Conservation (phyloP, 2,888 invertebrate species). For the Drosophila fungiperda region DNA sequence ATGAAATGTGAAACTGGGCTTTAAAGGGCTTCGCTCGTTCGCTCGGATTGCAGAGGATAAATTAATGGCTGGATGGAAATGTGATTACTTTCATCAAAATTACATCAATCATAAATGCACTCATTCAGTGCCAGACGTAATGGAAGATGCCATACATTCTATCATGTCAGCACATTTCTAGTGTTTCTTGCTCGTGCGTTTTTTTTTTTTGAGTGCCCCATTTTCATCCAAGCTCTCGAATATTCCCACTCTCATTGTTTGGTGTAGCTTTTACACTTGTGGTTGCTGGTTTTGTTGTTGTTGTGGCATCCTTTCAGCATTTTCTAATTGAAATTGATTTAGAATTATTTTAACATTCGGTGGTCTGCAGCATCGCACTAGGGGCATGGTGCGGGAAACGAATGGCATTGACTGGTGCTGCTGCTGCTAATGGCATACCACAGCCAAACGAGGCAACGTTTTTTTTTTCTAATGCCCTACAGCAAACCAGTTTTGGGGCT, state of each 20-base stretch:
- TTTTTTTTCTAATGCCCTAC: slow-evolving; percentile 12
- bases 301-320: slow-evolving; percentile 66
- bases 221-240: slow-evolving; percentile 24
- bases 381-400: background rate
- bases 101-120: slow-evolving; percentile 80
- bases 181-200: slow-evolving; percentile 53
- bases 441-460: slow-evolving; percentile 10
- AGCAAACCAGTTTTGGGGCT: background rate
- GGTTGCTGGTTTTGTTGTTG: slow-evolving; percentile 10
- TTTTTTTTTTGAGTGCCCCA: slow-evolving; percentile 8
- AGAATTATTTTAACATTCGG: slow-evolving; percentile 61
- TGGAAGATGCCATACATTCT: slow-evolving; percentile 43
- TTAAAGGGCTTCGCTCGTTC: slow-evolving; percentile 54
- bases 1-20: slow-evolving; percentile 68
- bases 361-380: slow-evolving; percentile 14
- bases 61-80: slow-evolving; percentile 27
- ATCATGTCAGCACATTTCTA: slow-evolving; percentile 69
- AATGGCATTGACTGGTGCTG: background rate
- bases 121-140: slow-evolving; percentile 58
- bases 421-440: slow-evolving; percentile 31
- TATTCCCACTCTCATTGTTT: background rate
- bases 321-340: slow-evolving; percentile 80
- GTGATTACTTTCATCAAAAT: slow-evolving; percentile 76
- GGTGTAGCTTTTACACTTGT: slow-evolving; percentile 7
- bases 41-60: slow-evolving; percentile 12